Evolutionary conservation across 2,797 vertebrate genomes (phyloP), one percentile per base, ranked within the genome.

Genomic region (Hyperoplus immaculatus): DNA sequence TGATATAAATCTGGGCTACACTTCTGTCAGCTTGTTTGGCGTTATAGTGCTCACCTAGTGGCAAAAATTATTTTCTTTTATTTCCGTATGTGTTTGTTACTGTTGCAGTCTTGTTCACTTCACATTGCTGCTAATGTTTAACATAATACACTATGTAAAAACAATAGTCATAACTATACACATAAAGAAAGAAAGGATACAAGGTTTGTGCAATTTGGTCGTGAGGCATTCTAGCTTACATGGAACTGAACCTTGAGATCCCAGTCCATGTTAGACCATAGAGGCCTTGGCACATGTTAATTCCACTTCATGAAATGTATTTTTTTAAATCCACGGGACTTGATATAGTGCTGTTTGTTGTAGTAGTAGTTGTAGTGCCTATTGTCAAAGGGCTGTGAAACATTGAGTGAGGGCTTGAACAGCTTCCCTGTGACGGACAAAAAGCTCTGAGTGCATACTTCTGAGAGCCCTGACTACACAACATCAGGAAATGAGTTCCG

Each of bases 371-470:
- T 39, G 67, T 53, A 45, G 58, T 38, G 49, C 16, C 61, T 42
- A 12, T 63, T 82, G 60, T 81, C 60, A 73, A 70, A 53, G 53
- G 69, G 49, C n/a, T 75, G 45, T 67, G 61, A 72, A 69, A 81
- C 86, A 68, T 1, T 45, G 38, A 69, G 50, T 80, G 62, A 77
- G 72, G 85, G 88, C 21, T 21, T 21, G 21, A 21, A 21, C 87
- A 82, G 62, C 46, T 5, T 72, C 47, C 50, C 64, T 49, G 69
- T 78, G 78, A 82, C 46, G 51, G 65, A 75, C 70, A 84, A 42
- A 41, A 55, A 42, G 65, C 83, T 71, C 10, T 1, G 59, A 8
- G 29, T 29, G 29, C 29, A 29, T 29, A 29, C 29, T 29, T 3
- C 29, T 29, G 29, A 29, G 29, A 29, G 29, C 29, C 29, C 29